Evolutionary conservation across 2,888 invertebrate species (phyloP).

Genomic region (Heliconius hortense): DNA sequence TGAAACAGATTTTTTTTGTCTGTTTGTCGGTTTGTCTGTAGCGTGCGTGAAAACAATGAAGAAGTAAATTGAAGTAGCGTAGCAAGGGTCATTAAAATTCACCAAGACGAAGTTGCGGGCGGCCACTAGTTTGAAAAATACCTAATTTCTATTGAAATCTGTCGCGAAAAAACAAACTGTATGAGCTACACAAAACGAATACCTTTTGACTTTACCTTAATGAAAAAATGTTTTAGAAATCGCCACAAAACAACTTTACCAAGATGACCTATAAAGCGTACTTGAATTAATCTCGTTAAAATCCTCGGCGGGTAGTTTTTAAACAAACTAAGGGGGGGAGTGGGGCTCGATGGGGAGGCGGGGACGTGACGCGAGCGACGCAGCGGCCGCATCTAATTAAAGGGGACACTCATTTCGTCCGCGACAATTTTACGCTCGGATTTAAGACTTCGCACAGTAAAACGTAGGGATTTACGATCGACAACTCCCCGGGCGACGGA

Average conservation of each 20-base stretch:
- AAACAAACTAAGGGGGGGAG: constrained; percentile 53
- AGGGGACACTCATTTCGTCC: constrained; percentile 66
- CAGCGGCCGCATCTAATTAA: constrained; percentile 72
- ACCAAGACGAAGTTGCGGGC: no score
- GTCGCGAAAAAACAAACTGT: background rate
- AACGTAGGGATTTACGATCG: constrained; percentile 65
- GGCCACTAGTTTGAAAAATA: background rate
- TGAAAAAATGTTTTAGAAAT: constrained; percentile 69
- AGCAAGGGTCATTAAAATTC: no score
- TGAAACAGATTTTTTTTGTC: no score
- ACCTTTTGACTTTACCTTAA: constrained; percentile 61
- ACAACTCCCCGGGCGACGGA: constrained; percentile 60
- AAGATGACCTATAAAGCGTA: constrained; percentile 75
- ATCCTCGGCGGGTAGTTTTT: constrained; percentile 73
- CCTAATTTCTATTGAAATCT: background rate
- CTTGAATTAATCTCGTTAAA: constrained; percentile 74
- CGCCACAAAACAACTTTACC: constrained; percentile 71
- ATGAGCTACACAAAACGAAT: constrained; percentile 66
- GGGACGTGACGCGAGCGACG: constrained; percentile 48
- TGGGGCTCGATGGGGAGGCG: constrained; percentile 30
- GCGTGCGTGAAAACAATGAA: no score
- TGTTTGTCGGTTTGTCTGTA: no score
- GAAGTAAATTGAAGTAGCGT: no score
- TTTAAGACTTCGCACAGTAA: constrained; percentile 67
- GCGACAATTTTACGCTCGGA: constrained; percentile 71